Base-by-base conservation (phyloP, 2,888 invertebrate genomes). In the Megastigmus dorsalis region DNA sequence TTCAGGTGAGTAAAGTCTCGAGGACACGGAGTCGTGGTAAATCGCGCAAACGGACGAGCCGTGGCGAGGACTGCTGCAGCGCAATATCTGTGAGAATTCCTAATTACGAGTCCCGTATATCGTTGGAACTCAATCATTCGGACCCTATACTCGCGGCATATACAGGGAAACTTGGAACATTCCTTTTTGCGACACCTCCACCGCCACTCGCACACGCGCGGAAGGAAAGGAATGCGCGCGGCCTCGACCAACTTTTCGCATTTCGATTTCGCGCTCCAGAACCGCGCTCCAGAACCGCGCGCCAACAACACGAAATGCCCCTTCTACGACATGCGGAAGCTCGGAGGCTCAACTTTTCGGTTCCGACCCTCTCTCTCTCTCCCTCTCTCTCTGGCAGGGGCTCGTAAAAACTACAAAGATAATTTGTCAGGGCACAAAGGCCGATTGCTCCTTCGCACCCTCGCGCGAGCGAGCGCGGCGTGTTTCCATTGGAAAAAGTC, bases 341-440 rank as follows among this genome's bases (percentile, higher is more conserved):
- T n/a, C n/a, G n/a, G n/a, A n/a, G n/a, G n/a, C n/a, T n/a, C n/a
- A n/a, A n/a, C n/a, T n/a, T n/a, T 30, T 28, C 48, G 48, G 10
- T 33, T 33, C 7, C 33, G 4, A 33, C 33, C 33, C 33, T 3
- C 33, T 33, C 33, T 33, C 7, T 33, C n/a, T 15, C 30, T 15
- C 15, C 52, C 9, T n/a, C 28, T 28, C 15, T 9, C n/a, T n/a
- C n/a, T n/a, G n/a, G n/a, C n/a, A n/a, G n/a, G n/a, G n/a, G 13
- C 36, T 15, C 9, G 59, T 38, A 41, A 43, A 59, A 59, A 45
- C 15, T 62, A 45, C 63, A 50, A 63, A 63, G 36, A 26, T 50
- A 23, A 63, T 50, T 63, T 38, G 30, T 63, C 48, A 50, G 23
- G n/a, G 36, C 26, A 63, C 36, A 63, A 63, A 63, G 50, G 50